Conservation (phyloP, 2,113 vertebrate genomes). For the Clarias batrachus region DNA sequence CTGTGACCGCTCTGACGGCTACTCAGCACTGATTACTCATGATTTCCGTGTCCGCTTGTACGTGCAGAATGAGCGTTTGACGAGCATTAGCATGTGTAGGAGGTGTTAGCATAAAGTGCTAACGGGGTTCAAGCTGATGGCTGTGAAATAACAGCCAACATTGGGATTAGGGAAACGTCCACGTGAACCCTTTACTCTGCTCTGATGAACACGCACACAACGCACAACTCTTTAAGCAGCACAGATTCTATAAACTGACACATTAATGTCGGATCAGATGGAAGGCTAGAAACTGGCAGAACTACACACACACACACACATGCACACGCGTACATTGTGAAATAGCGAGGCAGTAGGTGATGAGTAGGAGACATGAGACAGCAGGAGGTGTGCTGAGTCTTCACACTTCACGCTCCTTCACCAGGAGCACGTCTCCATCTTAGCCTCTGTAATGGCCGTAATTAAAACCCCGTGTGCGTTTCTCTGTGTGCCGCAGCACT, state of each 20-base stretch:
- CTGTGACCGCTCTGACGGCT: slow-evolving; percentile 27
- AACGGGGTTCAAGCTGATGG: slow-evolving; percentile 39
- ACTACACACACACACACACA: slow-evolving; percentile 6
- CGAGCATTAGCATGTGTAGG: slow-evolving; percentile 38
- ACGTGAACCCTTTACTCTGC: not conserved
- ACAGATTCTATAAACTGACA: slow-evolving; percentile 9
- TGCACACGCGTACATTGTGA: not conserved
- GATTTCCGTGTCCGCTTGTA: slow-evolving; percentile 34
- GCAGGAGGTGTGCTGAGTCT: slow-evolving; percentile 21
- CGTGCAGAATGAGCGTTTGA: slow-evolving; percentile 37
- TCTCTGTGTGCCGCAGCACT: not conserved
- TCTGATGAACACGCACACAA: slow-evolving; percentile 18
- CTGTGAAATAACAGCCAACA: slow-evolving; percentile 22
- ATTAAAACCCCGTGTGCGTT: not conserved
- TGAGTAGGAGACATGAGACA: slow-evolving; percentile 30
- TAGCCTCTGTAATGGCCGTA: slow-evolving; percentile 1
- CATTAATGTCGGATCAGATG: not conserved
- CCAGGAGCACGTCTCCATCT: slow-evolving; percentile 11
- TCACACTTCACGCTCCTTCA: slow-evolving; percentile 8
- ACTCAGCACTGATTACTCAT: slow-evolving; percentile 35
- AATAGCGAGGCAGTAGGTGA: slow-evolving; percentile 33
- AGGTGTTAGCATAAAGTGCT: slow-evolving; percentile 40
- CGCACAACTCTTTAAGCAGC: not conserved
- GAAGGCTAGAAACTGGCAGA: not conserved
- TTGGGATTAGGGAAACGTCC: slow-evolving; percentile 36